phyloP scores from a whole-genome alignment of 2,888 invertebrate species.

The Caenorhabditis panamensis region DNA sequence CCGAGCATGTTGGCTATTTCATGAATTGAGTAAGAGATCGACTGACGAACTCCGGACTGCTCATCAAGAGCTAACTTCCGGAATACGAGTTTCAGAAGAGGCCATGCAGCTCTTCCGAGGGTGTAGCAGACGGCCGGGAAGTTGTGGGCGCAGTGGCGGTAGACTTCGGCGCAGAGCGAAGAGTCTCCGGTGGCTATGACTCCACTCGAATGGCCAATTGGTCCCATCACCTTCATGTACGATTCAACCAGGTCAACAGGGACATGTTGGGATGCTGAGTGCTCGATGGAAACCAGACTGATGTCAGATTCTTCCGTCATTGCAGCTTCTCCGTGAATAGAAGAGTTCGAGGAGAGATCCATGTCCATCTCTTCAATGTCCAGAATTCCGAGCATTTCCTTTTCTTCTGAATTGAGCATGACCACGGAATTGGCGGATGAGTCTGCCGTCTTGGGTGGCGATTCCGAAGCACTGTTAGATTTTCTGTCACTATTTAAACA shows the following conservation, averaged over 20 bases:
- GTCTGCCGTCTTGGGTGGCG: slow-evolving; percentile 19
- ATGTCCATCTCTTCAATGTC: slow-evolving; percentile 46
- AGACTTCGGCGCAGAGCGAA: slow-evolving; percentile 56
- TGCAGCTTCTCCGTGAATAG: slow-evolving; percentile 25
- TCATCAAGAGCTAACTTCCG: slow-evolving; percentile 86
- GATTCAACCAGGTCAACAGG: slow-evolving; percentile 58
- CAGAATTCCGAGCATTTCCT: slow-evolving; percentile 55
- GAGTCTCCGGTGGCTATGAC: slow-evolving; percentile 37
- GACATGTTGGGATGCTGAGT: slow-evolving; percentile 56
- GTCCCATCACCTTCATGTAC: slow-evolving; percentile 55
- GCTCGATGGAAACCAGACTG: too few relatives aligned
- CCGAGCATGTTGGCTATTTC: slow-evolving; percentile 87
- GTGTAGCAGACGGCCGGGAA: slow-evolving; percentile 89
- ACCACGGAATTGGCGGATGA: slow-evolving; percentile 18
- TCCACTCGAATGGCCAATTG: neutral
- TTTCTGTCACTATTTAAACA: slow-evolving; percentile 24
- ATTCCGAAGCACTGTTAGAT: slow-evolving; percentile 26
- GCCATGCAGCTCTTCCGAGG: slow-evolving; percentile 87
- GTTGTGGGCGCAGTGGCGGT: slow-evolving; percentile 86
- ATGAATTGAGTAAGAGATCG: slow-evolving; percentile 88
- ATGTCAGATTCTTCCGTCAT: too few relatives aligned
- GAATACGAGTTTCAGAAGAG: slow-evolving; percentile 86
- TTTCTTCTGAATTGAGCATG: slow-evolving; percentile 56
- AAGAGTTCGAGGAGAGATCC: slow-evolving; percentile 44
- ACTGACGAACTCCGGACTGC: slow-evolving; percentile 87